Evolutionary conservation across 30 jellyfish, hydroid and myxozoan species (phyloP).

Genomic region (Pelagia noctiluca): DNA sequence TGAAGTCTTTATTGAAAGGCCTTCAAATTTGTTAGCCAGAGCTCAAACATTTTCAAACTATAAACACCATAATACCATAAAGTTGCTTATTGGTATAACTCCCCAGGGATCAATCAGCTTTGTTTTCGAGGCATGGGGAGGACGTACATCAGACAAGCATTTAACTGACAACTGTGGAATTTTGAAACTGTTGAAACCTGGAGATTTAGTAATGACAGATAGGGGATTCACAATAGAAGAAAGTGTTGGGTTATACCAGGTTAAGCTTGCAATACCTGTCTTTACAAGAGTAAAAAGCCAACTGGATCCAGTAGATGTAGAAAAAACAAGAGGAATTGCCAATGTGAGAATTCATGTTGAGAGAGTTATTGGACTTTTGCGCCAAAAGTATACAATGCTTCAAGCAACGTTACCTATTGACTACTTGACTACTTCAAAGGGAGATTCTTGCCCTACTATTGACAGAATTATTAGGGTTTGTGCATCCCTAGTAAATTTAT

Average conservation of each 20-base stretch:
- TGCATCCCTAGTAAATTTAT: conserved; percentile 61
- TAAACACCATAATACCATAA: conserved; percentile 42
- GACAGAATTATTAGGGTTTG: conserved; percentile 57
- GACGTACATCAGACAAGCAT: conserved; percentile 67
- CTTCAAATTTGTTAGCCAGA: conserved; percentile 56
- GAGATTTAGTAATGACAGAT: too few species aligned
- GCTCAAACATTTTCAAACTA: conserved; percentile 57
- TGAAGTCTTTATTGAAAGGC: conserved; percentile 59
- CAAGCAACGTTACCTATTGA: conserved; percentile 68
- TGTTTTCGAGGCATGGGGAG: conserved; percentile 69
- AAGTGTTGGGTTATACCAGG: conserved; percentile 52
- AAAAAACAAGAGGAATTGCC: conserved; percentile 71
- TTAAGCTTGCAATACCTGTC: conserved; percentile 63
- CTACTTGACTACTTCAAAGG: conserved; percentile 50
- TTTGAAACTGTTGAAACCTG: conserved; percentile 16
- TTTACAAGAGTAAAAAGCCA: conserved; percentile 53
- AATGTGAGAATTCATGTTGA: too few species aligned
- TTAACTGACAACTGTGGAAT: conserved; percentile 59
- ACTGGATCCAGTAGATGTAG: conserved; percentile 51
- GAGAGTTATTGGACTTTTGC: conserved; percentile 72
- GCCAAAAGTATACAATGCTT: conserved; percentile 53
- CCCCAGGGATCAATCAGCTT: conserved; percentile 62
- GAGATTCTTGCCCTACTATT: conserved; percentile 49
- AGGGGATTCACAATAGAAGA: too few species aligned
- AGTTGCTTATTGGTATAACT: too few species aligned